Percentiles rank a stretch among this genome's conserved stretches.
phyloP scores from a whole-genome alignment of 1,140 invertebrate genomes.

The Drosophila willistoni region DNA sequence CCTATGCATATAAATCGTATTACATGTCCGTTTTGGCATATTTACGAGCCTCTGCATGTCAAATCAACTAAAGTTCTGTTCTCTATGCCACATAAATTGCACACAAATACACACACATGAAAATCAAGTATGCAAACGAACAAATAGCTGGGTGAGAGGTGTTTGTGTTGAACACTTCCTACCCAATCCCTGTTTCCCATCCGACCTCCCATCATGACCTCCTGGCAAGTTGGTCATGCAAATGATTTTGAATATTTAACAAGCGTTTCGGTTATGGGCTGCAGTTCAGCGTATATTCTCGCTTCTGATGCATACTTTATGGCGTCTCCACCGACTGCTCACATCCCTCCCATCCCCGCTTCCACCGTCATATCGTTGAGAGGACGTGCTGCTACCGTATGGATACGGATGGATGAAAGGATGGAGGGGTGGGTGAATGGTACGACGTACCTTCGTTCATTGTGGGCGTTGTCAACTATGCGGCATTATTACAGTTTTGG shows the following conservation, averaged over 20 bases:
- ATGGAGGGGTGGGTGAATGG: conserved; percentile 2
- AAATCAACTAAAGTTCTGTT: conserved; percentile 76
- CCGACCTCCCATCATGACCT: conserved; percentile 29
- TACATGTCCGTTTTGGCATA: conserved; percentile 71
- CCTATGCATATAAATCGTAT: conserved; percentile 74
- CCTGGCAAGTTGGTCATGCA: conserved; percentile 59
- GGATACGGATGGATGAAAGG: neutral
- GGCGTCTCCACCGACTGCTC: conserved; percentile 13
- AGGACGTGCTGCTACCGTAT: neutral
- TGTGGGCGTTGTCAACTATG: conserved; percentile 42
- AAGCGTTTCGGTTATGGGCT: conserved; percentile 59
- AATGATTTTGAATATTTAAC: conserved; percentile 80
- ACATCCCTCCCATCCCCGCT: neutral
- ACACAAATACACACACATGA: conserved; percentile 42
- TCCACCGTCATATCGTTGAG: neutral
- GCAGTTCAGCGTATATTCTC: conserved; percentile 51
- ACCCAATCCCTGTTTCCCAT: conserved; percentile 13
- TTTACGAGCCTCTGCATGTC: conserved; percentile 71
- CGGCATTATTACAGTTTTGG: conserved; percentile 52
- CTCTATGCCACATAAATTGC: conserved; percentile 75
- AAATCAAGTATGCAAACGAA: conserved; percentile 80
- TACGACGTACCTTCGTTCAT: neutral
- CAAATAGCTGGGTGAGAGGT: conserved; percentile 42
- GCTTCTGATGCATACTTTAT: conserved; percentile 73
- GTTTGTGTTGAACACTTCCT: conserved; percentile 39